phyloP scores from a whole-genome alignment of 2,888 invertebrate species.

The Idaea aversata region DNA sequence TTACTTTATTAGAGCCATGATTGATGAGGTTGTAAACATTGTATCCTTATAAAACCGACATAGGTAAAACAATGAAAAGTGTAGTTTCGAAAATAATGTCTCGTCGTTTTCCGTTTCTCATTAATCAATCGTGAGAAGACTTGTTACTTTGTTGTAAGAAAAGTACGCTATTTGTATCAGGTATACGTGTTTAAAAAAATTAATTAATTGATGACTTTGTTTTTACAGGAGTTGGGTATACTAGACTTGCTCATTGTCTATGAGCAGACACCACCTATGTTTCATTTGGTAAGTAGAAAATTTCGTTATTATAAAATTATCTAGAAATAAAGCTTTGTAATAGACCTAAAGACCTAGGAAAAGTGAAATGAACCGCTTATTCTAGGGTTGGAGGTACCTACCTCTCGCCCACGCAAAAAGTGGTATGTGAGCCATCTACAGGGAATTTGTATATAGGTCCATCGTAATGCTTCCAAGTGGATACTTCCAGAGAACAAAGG shows the following conservation, averaged over 20 bases:
- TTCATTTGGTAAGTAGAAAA: too few relatives aligned
- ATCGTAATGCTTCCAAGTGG: too few relatives aligned
- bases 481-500: too few relatives aligned
- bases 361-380: too few relatives aligned
- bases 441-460: too few relatives aligned
- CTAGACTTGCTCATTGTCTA: not conserved
- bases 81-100: not conserved
- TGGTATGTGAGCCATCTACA: too few relatives aligned
- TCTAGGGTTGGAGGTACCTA: too few relatives aligned
- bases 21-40: not conserved
- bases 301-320: too few relatives aligned
- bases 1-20: not conserved
- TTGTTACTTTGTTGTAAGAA: conserved; percentile 10
- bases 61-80: not conserved
- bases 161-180: conserved; percentile 11
- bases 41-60: not conserved
- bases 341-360: too few relatives aligned
- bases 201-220: conserved; percentile 4
- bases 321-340: too few relatives aligned
- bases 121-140: conserved; percentile 32
- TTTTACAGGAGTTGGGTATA: not conserved
- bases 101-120: conserved; percentile 32
- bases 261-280: not conserved
- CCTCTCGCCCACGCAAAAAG: too few relatives aligned
- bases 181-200: conserved; percentile 7